Evolutionary conservation across 2,888 invertebrate species (phyloP).

Genomic region (Mesorhabditis spiculigera): DNA sequence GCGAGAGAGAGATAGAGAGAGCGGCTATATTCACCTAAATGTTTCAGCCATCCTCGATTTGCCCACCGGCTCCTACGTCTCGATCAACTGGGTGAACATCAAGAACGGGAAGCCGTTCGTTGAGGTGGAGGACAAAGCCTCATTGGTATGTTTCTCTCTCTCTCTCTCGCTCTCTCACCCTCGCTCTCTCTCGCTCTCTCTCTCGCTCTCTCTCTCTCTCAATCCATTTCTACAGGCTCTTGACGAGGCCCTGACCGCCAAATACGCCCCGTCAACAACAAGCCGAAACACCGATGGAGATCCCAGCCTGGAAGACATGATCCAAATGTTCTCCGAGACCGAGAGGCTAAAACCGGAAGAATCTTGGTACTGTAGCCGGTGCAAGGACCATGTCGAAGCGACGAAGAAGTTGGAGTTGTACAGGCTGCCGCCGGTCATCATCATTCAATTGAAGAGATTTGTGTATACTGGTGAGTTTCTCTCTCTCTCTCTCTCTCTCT

Average conservation of each 20-base stretch:
- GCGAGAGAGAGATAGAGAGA: background rate
- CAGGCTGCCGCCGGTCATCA: constrained; percentile 58
- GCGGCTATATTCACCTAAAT: background rate
- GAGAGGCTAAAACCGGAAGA: constrained; percentile 63
- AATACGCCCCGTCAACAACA: background rate
- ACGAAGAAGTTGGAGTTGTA: constrained; percentile 59
- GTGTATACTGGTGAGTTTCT: constrained; percentile 55
- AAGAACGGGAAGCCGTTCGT: constrained; percentile 60
- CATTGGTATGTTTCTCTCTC: constrained; percentile 11
- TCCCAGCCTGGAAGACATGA: constrained; percentile 7
- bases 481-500: background rate
- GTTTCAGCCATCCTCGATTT: constrained; percentile 23
- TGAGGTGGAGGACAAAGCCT: constrained; percentile 55
- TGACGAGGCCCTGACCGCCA: constrained; percentile 11
- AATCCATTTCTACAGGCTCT: constrained; percentile 6
- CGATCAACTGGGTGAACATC: constrained; percentile 63
- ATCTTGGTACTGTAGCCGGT: constrained; percentile 60
- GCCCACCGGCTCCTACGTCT: constrained; percentile 46
- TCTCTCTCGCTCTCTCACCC: background rate
- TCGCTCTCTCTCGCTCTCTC: no score
- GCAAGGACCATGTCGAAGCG: constrained; percentile 57
- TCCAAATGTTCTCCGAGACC: constrained; percentile 62
- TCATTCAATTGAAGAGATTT: constrained; percentile 60
- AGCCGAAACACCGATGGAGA: constrained; percentile 4
- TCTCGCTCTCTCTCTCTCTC: background rate